Percentiles rank a stretch among this genome's conserved stretches.
Conservation (phyloP, 2,888 invertebrate genomes). For the Chorisops tibialis region DNA sequence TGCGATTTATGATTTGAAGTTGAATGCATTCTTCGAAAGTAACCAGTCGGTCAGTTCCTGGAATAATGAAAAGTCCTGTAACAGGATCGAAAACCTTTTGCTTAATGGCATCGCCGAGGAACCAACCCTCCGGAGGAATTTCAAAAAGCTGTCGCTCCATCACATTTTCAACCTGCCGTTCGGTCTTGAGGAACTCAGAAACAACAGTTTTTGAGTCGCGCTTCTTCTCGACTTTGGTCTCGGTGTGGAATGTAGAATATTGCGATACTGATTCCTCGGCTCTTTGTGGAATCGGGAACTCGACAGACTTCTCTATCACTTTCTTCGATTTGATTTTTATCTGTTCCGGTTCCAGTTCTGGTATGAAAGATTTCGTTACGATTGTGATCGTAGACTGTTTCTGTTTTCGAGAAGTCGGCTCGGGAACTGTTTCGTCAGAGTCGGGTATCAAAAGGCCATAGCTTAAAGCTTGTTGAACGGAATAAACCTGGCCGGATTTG, state of each 20-base stretch:
- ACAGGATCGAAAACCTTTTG: conserved; percentile 78
- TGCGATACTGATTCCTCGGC: conserved; percentile 21
- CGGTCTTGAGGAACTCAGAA: conserved; percentile 51
- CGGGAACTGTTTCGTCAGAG: conserved; percentile 55
- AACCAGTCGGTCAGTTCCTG: conserved; percentile 78
- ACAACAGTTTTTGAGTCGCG: conserved; percentile 52
- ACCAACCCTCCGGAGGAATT: conserved; percentile 80
- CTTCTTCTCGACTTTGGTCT: conserved; percentile 32
- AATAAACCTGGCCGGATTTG: conserved; percentile 66
- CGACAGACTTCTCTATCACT: conserved; percentile 45
- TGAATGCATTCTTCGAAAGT: conserved; percentile 85
- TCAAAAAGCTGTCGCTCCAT: conserved; percentile 71
- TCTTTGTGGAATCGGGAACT: conserved; percentile 44
- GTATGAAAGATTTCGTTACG: conserved; percentile 56
- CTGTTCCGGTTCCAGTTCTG: conserved; percentile 42
- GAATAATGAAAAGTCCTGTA: conserved; percentile 80
- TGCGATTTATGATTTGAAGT: conserved; percentile 78
- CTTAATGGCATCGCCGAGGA: conserved; percentile 76
- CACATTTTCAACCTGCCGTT: conserved; percentile 52
- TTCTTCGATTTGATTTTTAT: conserved; percentile 46
- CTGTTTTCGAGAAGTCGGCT: conserved; percentile 51
- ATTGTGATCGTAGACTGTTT: conserved; percentile 58
- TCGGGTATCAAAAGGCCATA: conserved; percentile 68
- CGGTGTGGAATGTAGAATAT: conserved; percentile 26
- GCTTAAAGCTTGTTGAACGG: conserved; percentile 73